Conservation (phyloP, 2,113 vertebrate genomes). For the Eretmochelys imbricata region DNA sequence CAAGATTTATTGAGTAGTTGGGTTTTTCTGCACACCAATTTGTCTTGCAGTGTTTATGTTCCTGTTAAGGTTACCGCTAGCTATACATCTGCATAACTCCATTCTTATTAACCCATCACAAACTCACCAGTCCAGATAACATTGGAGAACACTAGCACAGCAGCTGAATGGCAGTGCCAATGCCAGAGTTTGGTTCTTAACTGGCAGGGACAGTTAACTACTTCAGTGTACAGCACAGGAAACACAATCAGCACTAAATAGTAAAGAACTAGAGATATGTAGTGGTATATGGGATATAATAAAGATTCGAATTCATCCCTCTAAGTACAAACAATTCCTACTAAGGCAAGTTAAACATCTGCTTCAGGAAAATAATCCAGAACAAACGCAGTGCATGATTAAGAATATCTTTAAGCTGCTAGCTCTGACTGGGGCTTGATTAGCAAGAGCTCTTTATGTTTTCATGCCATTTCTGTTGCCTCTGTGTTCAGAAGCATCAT, state of each 20-base stretch:
- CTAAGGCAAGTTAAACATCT: slow-evolving; percentile 12
- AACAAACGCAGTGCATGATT: not conserved
- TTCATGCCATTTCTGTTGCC: not conserved
- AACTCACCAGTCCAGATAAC: not conserved
- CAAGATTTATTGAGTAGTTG: not conserved
- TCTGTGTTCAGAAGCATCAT: not conserved
- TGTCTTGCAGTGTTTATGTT: not conserved
- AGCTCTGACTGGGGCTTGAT: not conserved
- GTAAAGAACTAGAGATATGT: not conserved
- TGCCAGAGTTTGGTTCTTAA: not conserved
- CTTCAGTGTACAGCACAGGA: not conserved
- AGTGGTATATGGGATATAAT: not conserved
- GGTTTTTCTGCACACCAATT: not conserved
- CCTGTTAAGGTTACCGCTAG: not conserved
- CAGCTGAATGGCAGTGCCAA: not conserved
- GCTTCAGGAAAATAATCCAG: slow-evolving; percentile 33
- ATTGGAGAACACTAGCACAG: not conserved
- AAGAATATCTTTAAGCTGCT: slow-evolving; percentile 27
- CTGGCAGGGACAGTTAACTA: not conserved
- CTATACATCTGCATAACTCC: not conserved
- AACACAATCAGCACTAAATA: not conserved
- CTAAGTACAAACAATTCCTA: not conserved
- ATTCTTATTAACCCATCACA: not conserved
- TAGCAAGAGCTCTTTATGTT: not conserved
- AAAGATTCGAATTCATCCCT: not conserved